Percentiles rank a stretch among this genome's conserved stretches.
Evolutionary conservation across 30 jellyfish, hydroid and myxozoan genomes (phyloP).

Genomic region (Nemopilema nomurai): DNA sequence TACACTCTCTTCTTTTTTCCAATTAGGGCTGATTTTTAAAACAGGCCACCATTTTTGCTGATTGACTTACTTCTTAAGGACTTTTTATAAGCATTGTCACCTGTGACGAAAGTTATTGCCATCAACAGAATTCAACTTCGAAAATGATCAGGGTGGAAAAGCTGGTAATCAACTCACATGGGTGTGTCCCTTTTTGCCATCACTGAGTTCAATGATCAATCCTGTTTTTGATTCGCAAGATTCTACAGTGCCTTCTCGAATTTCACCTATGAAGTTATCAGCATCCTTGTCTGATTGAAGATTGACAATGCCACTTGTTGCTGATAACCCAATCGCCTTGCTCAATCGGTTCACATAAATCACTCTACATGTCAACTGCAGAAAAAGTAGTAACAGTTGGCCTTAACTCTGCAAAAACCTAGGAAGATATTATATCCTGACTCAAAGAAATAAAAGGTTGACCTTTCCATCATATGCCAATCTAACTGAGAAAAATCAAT

Average conservation of each 20-base stretch:
- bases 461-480: too few relatives aligned
- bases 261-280: conserved; percentile 48
- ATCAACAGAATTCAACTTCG: too few relatives aligned
- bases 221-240: conserved; percentile 51
- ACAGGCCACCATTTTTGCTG: too few relatives aligned
- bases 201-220: conserved; percentile 51
- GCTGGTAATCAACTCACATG: conserved; percentile 53
- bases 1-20: too few relatives aligned
- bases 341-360: conserved; percentile 64
- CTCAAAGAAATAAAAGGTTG: not conserved
- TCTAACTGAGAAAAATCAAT: too few relatives aligned
- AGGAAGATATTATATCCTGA: not conserved
- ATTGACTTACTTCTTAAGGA: too few relatives aligned
- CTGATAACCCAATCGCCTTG: conserved; percentile 78
- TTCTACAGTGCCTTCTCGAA: conserved; percentile 53
- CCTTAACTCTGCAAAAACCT: not conserved
- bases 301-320: conserved; percentile 35
- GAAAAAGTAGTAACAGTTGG: too few relatives aligned
- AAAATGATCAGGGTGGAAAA: not conserved
- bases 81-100: too few relatives aligned
- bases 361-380: conserved; percentile 72
- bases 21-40: too few relatives aligned
- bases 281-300: conserved; percentile 31
- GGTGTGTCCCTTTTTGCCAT: conserved; percentile 59
- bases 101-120: too few relatives aligned